A percentile compares a stretch with the other conserved stretches of the same genome.
These are phyloP conservation scores for Ciconia nigra DNA, from an alignment of 2,797 vertebrate genomes.

Conservation along the genomic window DNA sequence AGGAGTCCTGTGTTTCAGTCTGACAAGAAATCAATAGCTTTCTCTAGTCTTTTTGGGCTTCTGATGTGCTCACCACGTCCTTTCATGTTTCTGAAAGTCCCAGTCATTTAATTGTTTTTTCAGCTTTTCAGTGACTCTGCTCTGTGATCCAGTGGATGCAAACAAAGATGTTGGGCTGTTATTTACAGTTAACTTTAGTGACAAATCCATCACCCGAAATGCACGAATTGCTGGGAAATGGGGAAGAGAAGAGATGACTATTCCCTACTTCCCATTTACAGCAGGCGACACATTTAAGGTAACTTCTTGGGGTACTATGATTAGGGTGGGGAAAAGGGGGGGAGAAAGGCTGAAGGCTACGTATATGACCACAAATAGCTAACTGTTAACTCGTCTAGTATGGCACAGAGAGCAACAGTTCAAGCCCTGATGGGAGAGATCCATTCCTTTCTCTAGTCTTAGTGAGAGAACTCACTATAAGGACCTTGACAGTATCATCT, in stretches of 20 bases:
- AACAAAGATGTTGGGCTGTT: conserved; percentile 84
- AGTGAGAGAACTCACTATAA: background rate
- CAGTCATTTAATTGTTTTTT: background rate
- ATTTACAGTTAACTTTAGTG: conserved; percentile 83
- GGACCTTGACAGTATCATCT: background rate
- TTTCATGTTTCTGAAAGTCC: background rate
- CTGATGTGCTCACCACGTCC: background rate
- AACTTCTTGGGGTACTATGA: background rate
- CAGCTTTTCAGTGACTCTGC: conserved; percentile 85
- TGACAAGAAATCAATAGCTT: background rate
- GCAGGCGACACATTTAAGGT: conserved; percentile 89
- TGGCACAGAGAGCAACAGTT: background rate
- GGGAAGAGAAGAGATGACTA: conserved; percentile 84
- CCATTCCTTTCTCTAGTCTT: background rate
- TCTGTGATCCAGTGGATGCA: conserved; percentile 75
- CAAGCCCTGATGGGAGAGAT: background rate
- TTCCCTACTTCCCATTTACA: conserved; percentile 89
- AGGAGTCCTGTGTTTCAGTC: background rate
- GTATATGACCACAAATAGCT: background rate
- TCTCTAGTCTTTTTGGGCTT: background rate
- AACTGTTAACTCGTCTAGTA: background rate
- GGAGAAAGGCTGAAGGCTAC: background rate
- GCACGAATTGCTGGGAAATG: conserved; percentile 85
- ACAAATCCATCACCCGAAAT: conserved; percentile 85
- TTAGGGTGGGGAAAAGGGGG: background rate